Base-by-base conservation (phyloP, 2,113 vertebrate species). In the Ictalurus furcatus region DNA sequence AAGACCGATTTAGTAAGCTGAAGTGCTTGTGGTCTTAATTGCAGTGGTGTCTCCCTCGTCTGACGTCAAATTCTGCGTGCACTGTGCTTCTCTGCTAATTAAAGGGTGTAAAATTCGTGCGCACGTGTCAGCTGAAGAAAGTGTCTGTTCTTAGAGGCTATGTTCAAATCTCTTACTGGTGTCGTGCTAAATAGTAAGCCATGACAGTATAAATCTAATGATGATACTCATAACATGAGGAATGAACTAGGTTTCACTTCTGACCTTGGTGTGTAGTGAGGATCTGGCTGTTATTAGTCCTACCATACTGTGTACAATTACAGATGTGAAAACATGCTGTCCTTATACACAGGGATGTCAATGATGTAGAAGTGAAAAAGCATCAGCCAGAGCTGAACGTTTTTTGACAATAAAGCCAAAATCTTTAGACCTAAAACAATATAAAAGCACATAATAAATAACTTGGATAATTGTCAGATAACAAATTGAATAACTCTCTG, bases 41-140 rank as follows among this genome's bases (percentile, higher is more conserved):
- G 78, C 61, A 17, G 44, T 34, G 21, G 1, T 48, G 21, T 65
- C 69, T 48, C n/a, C 12, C 30, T 34, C 21, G 8, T 58, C 52
- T 56, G 63, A 83, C 63, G 52, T 44, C 79, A 83, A 71, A 56
- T 25, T 37, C 34, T 78, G 69, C 65, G 44, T 88, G 78, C 78
- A 34, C 74, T 13, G 12, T 56, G 69, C 76, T 40, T 80, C n/a
- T 34, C n/a, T 44, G 54, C 86, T 71, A 69, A 82, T 87, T 48
- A 67, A 69, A 87, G 61, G 86, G 76, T 69, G 63, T 69, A 40
- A 67, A 82, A 81, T 69, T 61, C 7, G 6, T 48, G 73, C 25
- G 65, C 63, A 65, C 63, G 40, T 56, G 61, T 21, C 48, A 58
- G 40, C 34, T 61, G 65, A 58, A 85, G 83, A 52, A 54, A 54